Evolutionary conservation across 2,113 vertebrate species (phyloP), one percentile per base, ranked within the genome.

Genomic region (Gnathonemus echidnorhynchus): DNA sequence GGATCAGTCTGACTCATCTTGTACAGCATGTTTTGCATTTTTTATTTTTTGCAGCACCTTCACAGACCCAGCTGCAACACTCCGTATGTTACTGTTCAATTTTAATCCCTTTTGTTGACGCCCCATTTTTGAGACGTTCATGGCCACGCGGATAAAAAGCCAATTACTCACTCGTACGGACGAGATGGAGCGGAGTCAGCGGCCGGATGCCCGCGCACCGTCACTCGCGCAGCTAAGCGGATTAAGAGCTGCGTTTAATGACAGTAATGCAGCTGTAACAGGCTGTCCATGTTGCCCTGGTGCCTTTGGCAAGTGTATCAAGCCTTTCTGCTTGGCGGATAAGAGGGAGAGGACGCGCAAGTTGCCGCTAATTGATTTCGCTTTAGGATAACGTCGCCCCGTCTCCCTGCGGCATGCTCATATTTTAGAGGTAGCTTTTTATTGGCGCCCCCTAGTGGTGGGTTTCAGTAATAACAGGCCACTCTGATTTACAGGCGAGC

Each of bases 401-500:
- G n/a, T 27, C n/a, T 27, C n/a, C n/a, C 58, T 27, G 58, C n/a
- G 24, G 24, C 24, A 10, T 3, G 9, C 27, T 27, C 8, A 3
- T 66, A 4, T 66, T 66, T 11, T n/a, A 62, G 62, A 31, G 9
- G 62, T 27, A 27, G 62, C n/a, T 66, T 27, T 27, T 66, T 66
- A 66, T 66, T 1, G 62, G 2, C 9, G 0, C 62, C 62, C 62
- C 10, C 62, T 8, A 9, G 27, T 48, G 17, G 17, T 52, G 48
- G 17, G n/a, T 21, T 24, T 80, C 4, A 3, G 9, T 39, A n/a
- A 48, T 24, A 4, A 13, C 58, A 0, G 62, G 15, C 5, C 21
- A 11, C 42, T 35, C 70, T 46, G 10, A 24, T 10, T 3, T 1
- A 17, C 50, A 98, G 97, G 96, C 39, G 95, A 96, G 0, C 97